Evolutionary conservation across 1,140 invertebrate species (phyloP), one percentile per base, ranked within the genome.

Genomic region (Zaprionus inermis): DNA sequence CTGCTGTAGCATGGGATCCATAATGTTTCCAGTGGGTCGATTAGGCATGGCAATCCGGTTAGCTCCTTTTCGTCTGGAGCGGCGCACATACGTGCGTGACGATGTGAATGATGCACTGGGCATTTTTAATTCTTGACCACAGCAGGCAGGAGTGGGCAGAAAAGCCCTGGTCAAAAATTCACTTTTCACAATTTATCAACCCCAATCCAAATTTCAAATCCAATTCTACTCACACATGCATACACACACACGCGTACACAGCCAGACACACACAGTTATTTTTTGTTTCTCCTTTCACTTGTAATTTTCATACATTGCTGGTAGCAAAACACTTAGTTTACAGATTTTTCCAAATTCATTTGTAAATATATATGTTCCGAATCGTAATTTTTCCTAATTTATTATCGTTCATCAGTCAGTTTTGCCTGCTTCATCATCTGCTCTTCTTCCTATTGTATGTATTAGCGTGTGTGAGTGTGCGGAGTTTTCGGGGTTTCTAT

Each of bases 91-190:
- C 93, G 96, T 96, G 94, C 96, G 95, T 92, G 96, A 96, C 93
- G 96, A 96, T 91, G 96, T 96, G 94, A 97, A 97, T 92, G 96
- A 97, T 93, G 96, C 96, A 94, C 96, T 97, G 94, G 96, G 96
- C 96, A 97, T 97, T 94, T 95, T 97, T 65, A 52, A 66, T 52
- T 49, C 52, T 66, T 71, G 28, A n/a, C 28, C 30, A 18, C 49
- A 61, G 10, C 38, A 41, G 69, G 64, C 11, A 41, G 80, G 54
- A 54, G 59, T 34, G 63, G 51, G 38, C 16, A 32, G 18, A 65
- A 57, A 83, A 79, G 60, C 63, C 58, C 68, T 72, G 70, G 65
- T 14, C 72, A 51, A 32, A 73, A 66, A 76, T 68, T 67, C 63
- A 71, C 76, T 80, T 89, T 89, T 78, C 84, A 83, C 84, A 64